Percentiles rank a stretch among this genome's conserved stretches.
phyloP scores from a whole-genome alignment of 2,888 invertebrate species.

The Corythucha ciliata region DNA sequence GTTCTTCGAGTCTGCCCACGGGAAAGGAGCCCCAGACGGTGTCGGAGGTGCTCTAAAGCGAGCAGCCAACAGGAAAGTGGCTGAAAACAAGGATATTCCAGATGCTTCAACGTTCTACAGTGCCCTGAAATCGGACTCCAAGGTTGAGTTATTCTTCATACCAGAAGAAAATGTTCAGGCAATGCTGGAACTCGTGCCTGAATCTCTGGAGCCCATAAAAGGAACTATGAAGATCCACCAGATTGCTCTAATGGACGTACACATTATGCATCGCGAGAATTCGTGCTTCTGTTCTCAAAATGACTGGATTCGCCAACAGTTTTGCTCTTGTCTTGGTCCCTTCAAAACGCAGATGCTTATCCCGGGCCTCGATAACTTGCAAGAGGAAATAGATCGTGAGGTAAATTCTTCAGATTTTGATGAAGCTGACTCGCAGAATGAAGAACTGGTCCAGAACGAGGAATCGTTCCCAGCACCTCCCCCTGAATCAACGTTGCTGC shows the following conservation, averaged over 20 bases:
- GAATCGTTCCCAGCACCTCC: background rate
- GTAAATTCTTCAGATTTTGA: constrained; percentile 1
- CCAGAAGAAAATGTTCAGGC: background rate
- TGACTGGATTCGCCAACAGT: constrained; percentile 1
- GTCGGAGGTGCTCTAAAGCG: constrained; percentile 15
- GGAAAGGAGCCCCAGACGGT: constrained; percentile 17
- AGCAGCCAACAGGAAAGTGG: constrained; percentile 8
- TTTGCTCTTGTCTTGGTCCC: background rate
- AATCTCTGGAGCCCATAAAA: background rate
- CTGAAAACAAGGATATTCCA: constrained; percentile 5
- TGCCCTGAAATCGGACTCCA: background rate
- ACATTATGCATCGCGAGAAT: constrained; percentile 7
- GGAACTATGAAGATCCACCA: constrained; percentile 9
- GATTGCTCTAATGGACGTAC: constrained; percentile 1
- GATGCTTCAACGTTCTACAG: constrained; percentile 9
- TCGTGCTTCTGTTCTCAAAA: constrained; percentile 14
- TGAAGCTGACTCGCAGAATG: background rate
- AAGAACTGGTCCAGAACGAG: constrained; percentile 1
- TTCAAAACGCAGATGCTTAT: background rate
- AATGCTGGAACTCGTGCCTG: background rate
- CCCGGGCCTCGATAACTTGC: background rate
- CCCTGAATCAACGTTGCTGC: background rate
- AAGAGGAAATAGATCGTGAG: background rate
- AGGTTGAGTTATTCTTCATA: constrained; percentile 9
- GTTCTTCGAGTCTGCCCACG: constrained; percentile 13